Percentiles rank a stretch among this genome's conserved stretches.
Evolutionary conservation across 2,888 invertebrate species (phyloP).

Genomic region (Tetramorium bicarinatum): DNA sequence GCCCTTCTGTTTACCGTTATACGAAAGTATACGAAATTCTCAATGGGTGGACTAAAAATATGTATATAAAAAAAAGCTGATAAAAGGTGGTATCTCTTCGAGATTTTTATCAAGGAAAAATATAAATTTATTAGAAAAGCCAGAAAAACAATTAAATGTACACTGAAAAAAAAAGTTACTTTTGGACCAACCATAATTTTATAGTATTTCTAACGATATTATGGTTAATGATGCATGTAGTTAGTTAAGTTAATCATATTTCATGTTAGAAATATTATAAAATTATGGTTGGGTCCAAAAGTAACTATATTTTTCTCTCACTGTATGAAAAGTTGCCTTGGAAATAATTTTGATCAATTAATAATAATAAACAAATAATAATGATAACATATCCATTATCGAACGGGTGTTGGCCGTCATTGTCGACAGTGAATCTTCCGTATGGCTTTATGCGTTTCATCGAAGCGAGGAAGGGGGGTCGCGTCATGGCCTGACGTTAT

Average conservation of each 20-base stretch:
- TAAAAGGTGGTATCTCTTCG: not conserved
- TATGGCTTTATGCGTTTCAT: slow-evolving; percentile 11
- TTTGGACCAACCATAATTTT: too few relatives aligned
- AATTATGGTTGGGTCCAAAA: too few relatives aligned
- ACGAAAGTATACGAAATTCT: not conserved
- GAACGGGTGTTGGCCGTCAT: not conserved
- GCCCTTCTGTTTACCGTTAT: not conserved
- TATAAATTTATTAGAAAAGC: too few relatives aligned
- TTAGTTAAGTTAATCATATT: too few relatives aligned
- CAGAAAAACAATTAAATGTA: too few relatives aligned
- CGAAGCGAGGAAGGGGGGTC: slow-evolving; percentile 1
- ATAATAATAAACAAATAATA: not conserved
- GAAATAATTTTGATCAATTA: not conserved
- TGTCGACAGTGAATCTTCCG: slow-evolving; percentile 6
- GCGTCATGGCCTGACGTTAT: slow-evolving; percentile 26
- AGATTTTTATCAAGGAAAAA: not conserved
- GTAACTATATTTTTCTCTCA: too few relatives aligned
- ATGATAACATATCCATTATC: not conserved
- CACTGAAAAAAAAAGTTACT: too few relatives aligned
- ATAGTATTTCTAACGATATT: too few relatives aligned
- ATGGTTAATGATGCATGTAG: too few relatives aligned
- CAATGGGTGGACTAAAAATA: not conserved
- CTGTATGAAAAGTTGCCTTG: too few relatives aligned
- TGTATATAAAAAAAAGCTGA: not conserved
- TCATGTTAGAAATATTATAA: too few relatives aligned